Percentiles rank a stretch among this genome's conserved stretches.
phyloP scores from a whole-genome alignment of 1,140 invertebrate species.

The Thrips palmi region DNA sequence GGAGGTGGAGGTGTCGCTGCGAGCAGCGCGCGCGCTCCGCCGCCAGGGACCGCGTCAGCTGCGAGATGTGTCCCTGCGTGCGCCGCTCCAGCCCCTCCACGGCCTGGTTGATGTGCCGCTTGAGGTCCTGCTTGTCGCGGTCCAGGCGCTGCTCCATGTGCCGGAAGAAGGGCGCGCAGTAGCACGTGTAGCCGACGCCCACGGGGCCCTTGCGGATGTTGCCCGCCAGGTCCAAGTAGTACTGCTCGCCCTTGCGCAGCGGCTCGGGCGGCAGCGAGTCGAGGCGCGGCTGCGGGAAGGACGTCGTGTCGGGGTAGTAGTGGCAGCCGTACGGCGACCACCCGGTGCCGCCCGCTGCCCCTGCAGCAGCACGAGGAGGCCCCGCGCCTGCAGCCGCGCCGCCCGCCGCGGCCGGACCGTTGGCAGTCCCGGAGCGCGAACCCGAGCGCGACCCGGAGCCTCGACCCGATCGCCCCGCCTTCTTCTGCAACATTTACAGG shows the following conservation, averaged over 20 bases:
- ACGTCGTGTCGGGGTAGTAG: slow-evolving; percentile 62
- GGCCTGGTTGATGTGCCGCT: slow-evolving; percentile 62
- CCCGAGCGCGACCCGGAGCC: too few species aligned
- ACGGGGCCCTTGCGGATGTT: slow-evolving; percentile 89
- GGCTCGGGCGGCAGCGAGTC: slow-evolving; percentile 72
- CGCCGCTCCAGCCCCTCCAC: slow-evolving; percentile 63
- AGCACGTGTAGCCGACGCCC: slow-evolving; percentile 70
- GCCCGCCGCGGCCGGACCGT: too few species aligned
- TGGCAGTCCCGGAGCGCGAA: too few species aligned
- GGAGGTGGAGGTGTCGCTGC: slow-evolving; percentile 41
- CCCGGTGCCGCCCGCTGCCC: slow-evolving; percentile 26
- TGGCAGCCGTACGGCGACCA: slow-evolving; percentile 85
- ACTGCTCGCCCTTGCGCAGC: slow-evolving; percentile 74
- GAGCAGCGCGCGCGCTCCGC: slow-evolving; percentile 42
- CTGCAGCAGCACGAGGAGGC: too few species aligned
- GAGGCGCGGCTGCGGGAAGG: slow-evolving; percentile 65
- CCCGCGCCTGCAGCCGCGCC: too few species aligned
- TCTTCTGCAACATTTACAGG: too few species aligned
- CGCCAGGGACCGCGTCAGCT: slow-evolving; percentile 41
- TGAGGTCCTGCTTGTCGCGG: slow-evolving; percentile 65
- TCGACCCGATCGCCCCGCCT: slow-evolving; percentile 24
- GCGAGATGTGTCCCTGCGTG: slow-evolving; percentile 56
- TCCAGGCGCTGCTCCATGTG: slow-evolving; percentile 74
- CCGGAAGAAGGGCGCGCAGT: slow-evolving; percentile 58
- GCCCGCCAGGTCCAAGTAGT: slow-evolving; percentile 86